Evolutionary conservation across 2,888 invertebrate species (phyloP).

Genomic region (Lithophane ornitopus): DNA sequence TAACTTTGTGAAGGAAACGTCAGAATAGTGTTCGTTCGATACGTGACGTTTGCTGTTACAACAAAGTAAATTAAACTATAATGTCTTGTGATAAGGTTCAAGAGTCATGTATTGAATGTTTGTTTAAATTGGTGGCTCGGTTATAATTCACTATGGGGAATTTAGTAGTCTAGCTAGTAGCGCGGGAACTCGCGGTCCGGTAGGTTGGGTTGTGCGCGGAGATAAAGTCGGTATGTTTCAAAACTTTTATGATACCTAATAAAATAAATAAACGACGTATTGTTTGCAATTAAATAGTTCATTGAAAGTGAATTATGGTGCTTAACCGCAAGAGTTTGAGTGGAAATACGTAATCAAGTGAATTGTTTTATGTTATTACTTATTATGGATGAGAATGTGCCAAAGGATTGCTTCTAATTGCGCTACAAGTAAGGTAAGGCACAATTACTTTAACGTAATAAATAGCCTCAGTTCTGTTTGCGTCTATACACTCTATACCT

Average conservation of each 20-base stretch:
- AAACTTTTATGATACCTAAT: conserved; percentile 14
- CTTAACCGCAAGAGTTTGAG: conserved; percentile 1
- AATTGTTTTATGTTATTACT: conserved; percentile 2
- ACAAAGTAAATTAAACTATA: conserved; percentile 57
- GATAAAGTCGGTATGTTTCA: background rate
- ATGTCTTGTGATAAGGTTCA: background rate
- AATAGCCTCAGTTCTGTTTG: background rate
- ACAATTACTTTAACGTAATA: background rate
- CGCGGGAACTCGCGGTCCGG: conserved; percentile 81
- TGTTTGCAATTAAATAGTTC: background rate
- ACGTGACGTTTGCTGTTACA: conserved; percentile 17
- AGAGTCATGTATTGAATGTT: background rate
- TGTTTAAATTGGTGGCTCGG: conserved; percentile 27
- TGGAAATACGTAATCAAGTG: conserved; percentile 32
- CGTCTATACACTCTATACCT: too few species aligned
- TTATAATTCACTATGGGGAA: conserved; percentile 53
- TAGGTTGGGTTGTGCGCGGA: conserved; percentile 51
- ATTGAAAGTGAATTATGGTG: conserved; percentile 7
- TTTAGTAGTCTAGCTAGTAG: conserved; percentile 69
- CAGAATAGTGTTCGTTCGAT: conserved; percentile 53
- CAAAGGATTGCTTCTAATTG: conserved; percentile 30
- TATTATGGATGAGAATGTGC: conserved; percentile 23
- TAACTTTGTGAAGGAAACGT: conserved; percentile 66
- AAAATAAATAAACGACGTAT: background rate
- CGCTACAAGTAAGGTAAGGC: conserved; percentile 47